Base-by-base conservation (phyloP, 2,888 invertebrate species). In the Barypeithes pellucidus region DNA sequence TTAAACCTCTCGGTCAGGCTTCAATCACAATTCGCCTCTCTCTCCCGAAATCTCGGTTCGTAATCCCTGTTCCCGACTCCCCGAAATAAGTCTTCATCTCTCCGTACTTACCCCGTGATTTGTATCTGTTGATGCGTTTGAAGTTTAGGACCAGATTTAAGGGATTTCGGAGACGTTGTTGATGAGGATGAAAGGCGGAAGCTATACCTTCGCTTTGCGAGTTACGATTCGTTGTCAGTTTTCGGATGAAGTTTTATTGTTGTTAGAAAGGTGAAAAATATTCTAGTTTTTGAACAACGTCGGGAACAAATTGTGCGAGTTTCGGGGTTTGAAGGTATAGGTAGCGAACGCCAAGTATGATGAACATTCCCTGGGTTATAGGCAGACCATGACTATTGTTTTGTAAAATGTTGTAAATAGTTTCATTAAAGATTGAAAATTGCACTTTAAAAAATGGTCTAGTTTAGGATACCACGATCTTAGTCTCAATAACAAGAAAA, bases 41-140 rank as follows among this genome's bases (percentile, higher is more conserved):
- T 61, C 61, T 45, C 59, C 71, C 67, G 45, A 67, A 70, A 67
- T 67, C 71, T 57, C 70, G 36, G 77, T 71, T 73, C 50, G 79
- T 82, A 82, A 83, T 82, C 84, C 82, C 77, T 71, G 82, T 80
- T 71, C 39, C 60, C 72, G 72, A 82, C 83, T 82, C 81, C 77
- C 80, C 78, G 78, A 79, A 80, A 84, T 84, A 84, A 84, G 82
- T 84, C 84, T 84, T 84, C 84, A 84, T 84, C 82, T 82, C 80
- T 78, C 77, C 80, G 81, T 81, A 81, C 83, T 82, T 82, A 82
- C 81, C 45, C 80, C 77, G 83, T 84, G 82, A 84, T 84, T 84
- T 83, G 83, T 84, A 82, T 80, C 79, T 78, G 81, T 79, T 81
- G 82, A 82, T 82, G 80, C 80, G 80, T 82, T 82, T 82, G 81